Evolutionary conservation across 2,113 vertebrate genomes (phyloP).

Genomic region (Noturus placidus): DNA sequence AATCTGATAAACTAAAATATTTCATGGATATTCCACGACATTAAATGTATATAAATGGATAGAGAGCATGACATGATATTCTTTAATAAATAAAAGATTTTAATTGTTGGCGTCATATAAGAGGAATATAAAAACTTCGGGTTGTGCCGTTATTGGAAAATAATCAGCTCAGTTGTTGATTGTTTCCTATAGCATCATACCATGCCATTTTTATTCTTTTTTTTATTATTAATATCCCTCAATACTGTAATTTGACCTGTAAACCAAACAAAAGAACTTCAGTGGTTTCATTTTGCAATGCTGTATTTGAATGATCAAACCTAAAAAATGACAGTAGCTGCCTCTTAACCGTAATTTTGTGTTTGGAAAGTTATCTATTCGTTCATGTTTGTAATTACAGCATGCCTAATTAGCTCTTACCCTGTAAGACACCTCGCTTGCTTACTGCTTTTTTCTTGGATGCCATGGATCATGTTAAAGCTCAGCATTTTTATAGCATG

Average conservation of each 20-base stretch:
- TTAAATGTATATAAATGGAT: neutral
- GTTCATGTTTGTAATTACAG: neutral
- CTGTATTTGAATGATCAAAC: no score
- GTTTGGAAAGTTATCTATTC: neutral
- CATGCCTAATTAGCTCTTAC: neutral
- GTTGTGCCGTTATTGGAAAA: neutral
- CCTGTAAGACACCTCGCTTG: neutral
- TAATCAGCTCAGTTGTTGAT: neutral
- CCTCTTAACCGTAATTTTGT: no score
- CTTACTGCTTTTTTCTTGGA: constrained; percentile 44
- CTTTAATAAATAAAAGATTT: neutral
- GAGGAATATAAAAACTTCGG: neutral
- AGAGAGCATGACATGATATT: neutral
- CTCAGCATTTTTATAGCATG: constrained; percentile 52
- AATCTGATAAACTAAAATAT: neutral
- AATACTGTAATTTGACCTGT: neutral
- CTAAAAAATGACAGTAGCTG: neutral
- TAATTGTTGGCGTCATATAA: neutral
- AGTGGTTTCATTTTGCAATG: neutral
- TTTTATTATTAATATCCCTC: neutral
- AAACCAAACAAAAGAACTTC: neutral
- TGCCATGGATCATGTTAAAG: constrained; percentile 52
- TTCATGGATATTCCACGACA: neutral
- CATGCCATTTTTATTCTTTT: neutral
- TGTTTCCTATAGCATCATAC: neutral